Evolutionary conservation across 2,888 invertebrate genomes (phyloP).

Genomic region (Zonitis immaculata): DNA sequence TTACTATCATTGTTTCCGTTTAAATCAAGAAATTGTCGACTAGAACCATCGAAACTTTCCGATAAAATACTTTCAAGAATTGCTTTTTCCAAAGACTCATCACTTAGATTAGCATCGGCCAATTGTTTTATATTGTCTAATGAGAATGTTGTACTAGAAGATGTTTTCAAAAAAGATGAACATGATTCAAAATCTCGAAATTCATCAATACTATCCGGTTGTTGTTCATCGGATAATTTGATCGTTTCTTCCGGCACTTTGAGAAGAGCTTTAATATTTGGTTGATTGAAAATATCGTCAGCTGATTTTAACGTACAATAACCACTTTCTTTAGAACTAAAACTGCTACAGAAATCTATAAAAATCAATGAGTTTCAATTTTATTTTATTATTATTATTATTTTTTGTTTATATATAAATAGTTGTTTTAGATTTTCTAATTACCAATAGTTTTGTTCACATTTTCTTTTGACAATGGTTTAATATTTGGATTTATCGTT

Average conservation of each 20-base stretch:
- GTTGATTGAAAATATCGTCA: conserved; percentile 29
- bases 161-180: conserved; percentile 8
- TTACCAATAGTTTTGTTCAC: conserved; percentile 4
- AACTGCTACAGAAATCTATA: conserved; percentile 14
- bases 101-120: no score
- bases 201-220: no score
- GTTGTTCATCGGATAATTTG: no score
- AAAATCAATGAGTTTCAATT: conserved; percentile 1
- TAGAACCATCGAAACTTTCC: no score
- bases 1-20: no score
- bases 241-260: conserved; percentile 14
- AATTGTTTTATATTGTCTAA: background rate
- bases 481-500: conserved; percentile 5
- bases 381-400: background rate
- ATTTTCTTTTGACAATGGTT: background rate
- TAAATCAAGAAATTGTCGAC: no score
- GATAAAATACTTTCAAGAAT: background rate
- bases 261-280: conserved; percentile 28
- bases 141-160: conserved; percentile 9
- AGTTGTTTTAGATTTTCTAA: background rate
- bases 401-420: no score
- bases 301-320: conserved; percentile 27
- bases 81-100: background rate
- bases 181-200: background rate
- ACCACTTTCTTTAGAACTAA: conserved; percentile 30